phyloP scores from a whole-genome alignment of 2,888 invertebrate species.

The Ichneumoninae sp. region DNA sequence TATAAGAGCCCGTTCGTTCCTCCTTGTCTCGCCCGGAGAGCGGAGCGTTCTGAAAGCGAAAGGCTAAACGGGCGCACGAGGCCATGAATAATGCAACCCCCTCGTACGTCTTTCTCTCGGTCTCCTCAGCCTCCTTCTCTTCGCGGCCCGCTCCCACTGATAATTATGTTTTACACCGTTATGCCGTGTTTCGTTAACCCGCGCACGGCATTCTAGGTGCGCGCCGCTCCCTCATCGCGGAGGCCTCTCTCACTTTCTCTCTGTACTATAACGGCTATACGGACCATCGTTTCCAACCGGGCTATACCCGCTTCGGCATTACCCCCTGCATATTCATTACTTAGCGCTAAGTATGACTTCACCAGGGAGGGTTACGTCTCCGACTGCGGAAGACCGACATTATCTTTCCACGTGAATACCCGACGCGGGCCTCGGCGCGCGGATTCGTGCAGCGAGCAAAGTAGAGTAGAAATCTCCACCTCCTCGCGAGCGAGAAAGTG shows the following conservation, averaged over 20 bases:
- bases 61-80: constrained; percentile 76
- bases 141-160: constrained; percentile 77
- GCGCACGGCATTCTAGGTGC: constrained; percentile 59
- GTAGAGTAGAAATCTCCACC: constrained; percentile 11
- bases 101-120: constrained; percentile 77
- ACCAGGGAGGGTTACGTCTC: constrained; percentile 67
- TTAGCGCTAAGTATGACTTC: constrained; percentile 77
- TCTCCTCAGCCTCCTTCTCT: constrained; percentile 69
- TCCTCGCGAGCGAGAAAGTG: constrained; percentile 13
- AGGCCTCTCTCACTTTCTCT: constrained; percentile 31
- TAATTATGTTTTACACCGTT: constrained; percentile 82
- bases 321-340: constrained; percentile 81
- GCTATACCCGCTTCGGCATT: constrained; percentile 74
- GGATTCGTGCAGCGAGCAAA: constrained; percentile 50
- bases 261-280: constrained; percentile 31
- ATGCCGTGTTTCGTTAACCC: constrained; percentile 82
- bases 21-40: not conserved
- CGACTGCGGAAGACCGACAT: constrained; percentile 66
- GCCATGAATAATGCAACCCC: constrained; percentile 80
- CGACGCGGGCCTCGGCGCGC: constrained; percentile 15
- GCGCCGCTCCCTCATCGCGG: constrained; percentile 66
- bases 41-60: constrained; percentile 76
- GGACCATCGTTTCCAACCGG: constrained; percentile 57
- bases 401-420: constrained; percentile 68
- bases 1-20: constrained; percentile 46